Evolutionary conservation across 2,888 invertebrate genomes (phyloP).

Genomic region (Cryptocephalus primarius): DNA sequence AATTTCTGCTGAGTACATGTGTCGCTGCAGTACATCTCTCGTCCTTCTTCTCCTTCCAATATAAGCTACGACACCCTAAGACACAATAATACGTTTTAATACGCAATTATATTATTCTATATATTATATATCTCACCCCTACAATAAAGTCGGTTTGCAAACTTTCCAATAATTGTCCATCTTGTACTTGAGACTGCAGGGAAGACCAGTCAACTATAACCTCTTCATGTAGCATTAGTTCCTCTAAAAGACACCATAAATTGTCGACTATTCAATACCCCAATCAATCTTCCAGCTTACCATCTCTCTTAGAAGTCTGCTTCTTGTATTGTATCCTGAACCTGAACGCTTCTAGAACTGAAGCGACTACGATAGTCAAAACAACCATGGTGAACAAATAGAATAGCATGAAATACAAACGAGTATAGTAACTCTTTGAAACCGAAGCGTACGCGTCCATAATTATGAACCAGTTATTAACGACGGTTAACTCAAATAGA

Average conservation of each 20-base stretch:
- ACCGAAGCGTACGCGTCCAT: conserved; percentile 78
- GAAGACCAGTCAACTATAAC: conserved; percentile 63
- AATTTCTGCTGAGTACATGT: conserved; percentile 68
- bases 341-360: conserved; percentile 77
- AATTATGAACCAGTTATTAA: conserved; percentile 87
- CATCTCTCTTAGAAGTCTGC: conserved; percentile 66
- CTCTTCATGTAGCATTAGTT: conserved; percentile 64
- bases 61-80: conserved; percentile 51
- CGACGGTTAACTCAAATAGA: conserved; percentile 79
- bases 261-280: not conserved
- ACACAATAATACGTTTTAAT: no score
- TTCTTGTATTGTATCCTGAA: conserved; percentile 81
- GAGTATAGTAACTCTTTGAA: conserved; percentile 49
- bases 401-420: conserved; percentile 82
- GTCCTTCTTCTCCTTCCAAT: conserved; percentile 65
- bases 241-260: conserved; percentile 42
- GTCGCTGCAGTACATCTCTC: conserved; percentile 61
- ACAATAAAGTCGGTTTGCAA: conserved; percentile 40
- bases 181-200: conserved; percentile 45
- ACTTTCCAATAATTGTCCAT: conserved; percentile 41
- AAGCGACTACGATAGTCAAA: conserved; percentile 81
- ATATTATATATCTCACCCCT: conserved; percentile 35
- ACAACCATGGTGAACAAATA: conserved; percentile 85
- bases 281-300: conserved; percentile 32
- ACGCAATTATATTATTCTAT: no score